These are phyloP conservation scores for Thomomys bottae DNA, from an alignment of 2,113 vertebrate species.

Conservation along the genomic window DNA sequence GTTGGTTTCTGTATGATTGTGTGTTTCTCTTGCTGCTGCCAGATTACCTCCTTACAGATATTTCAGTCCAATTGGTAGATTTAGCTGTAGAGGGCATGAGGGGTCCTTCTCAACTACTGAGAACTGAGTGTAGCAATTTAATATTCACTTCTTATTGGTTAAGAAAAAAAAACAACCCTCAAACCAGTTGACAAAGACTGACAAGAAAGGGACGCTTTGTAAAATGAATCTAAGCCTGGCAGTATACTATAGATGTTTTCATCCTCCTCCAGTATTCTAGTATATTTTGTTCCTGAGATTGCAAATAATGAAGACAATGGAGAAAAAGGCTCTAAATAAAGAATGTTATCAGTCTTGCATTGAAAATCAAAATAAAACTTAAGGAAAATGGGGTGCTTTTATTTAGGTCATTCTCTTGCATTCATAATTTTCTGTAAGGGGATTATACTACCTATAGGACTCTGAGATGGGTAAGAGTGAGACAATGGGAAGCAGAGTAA, in stretches of 20 bases:
- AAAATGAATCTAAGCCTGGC: slow-evolving; percentile 29
- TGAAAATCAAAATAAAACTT: slow-evolving; percentile 71
- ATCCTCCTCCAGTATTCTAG: slow-evolving; percentile 44
- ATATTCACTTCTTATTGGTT: slow-evolving; percentile 34
- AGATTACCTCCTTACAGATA: background rate
- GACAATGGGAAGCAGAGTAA: slow-evolving; percentile 39
- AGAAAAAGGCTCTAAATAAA: slow-evolving; percentile 47
- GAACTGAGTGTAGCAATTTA: background rate
- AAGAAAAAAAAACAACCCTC: background rate
- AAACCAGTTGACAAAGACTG: slow-evolving; percentile 25
- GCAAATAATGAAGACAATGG: slow-evolving; percentile 66
- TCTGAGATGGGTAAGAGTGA: slow-evolving; percentile 48
- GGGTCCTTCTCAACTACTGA: slow-evolving; percentile 27
- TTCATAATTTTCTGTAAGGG: slow-evolving; percentile 45
- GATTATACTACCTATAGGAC: slow-evolving; percentile 54
- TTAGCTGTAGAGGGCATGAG: background rate
- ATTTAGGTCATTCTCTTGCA: slow-evolving; percentile 58
- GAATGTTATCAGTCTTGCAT: slow-evolving; percentile 57
- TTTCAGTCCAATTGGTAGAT: slow-evolving; percentile 4
- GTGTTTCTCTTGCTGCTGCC: background rate
- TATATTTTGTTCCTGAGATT: slow-evolving; percentile 70
- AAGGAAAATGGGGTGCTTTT: slow-evolving; percentile 44
- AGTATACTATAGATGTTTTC: slow-evolving; percentile 49
- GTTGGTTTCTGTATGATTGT: background rate
- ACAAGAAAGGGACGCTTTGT: slow-evolving; percentile 41